Conservation (phyloP, 2,113 vertebrate species). For the Hypocryptadius cinnamomeus region DNA sequence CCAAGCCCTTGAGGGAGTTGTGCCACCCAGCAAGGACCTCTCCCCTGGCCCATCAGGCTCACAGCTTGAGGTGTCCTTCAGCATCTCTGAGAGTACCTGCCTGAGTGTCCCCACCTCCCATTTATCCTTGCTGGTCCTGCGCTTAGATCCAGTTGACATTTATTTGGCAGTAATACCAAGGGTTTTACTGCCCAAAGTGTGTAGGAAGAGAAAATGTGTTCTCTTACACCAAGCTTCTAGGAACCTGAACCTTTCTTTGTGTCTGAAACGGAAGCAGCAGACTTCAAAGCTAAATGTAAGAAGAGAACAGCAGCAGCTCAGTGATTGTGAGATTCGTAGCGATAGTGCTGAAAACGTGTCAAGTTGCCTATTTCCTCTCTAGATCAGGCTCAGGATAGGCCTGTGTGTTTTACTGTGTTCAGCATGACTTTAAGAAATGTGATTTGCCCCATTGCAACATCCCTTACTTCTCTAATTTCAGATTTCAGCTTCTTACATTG, state of each 20-base stretch:
- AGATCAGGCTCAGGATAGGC: background rate
- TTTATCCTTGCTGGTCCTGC: background rate
- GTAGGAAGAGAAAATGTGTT: background rate
- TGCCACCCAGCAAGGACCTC: background rate
- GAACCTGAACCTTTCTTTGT: background rate
- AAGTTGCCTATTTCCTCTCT: background rate
- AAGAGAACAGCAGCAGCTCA: background rate
- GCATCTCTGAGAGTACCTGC: background rate
- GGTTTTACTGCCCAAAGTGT: background rate
- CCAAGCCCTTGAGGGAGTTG: background rate
- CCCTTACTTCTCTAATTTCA: background rate
- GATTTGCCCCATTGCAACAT: background rate
- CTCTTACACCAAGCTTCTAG: background rate
- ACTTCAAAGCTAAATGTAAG: background rate
- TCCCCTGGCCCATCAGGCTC: background rate
- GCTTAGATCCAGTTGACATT: background rate
- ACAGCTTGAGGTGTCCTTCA: background rate
- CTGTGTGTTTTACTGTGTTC: background rate
- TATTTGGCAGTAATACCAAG: background rate
- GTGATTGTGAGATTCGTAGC: background rate
- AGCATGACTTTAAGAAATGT: background rate
- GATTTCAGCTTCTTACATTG: background rate
- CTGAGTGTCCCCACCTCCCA: background rate
- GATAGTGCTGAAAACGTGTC: background rate
- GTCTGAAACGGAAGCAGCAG: background rate